Base-by-base conservation (phyloP, 23 tunicate genomes). In the Trididemnum miniatum region DNA sequence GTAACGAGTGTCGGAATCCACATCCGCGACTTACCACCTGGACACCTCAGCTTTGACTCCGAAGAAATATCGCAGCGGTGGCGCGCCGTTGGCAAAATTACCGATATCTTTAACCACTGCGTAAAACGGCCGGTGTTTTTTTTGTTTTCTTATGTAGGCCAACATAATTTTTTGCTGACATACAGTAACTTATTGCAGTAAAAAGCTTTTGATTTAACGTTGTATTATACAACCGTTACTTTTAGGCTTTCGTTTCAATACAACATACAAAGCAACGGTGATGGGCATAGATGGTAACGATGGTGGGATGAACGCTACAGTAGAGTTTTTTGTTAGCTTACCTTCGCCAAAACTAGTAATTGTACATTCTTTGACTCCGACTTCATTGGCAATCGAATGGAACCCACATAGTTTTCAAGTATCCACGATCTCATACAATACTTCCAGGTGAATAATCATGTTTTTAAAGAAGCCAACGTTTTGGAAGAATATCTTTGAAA, bases 351-450 rank as follows among this genome's bases (percentile, higher is more conserved):
- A 77, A 30, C 67, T 54, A 9, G 82, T 77, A 1, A 25, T 37
- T 12, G 25, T 77, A 3, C 82, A 77, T 29, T 54, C 66, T 4
- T 9, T 77, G 2, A 77, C 67, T 18, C 15, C 23, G 1, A 18
- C 51, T 7, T 52, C 82, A 2, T 2, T 54, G 67, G n/a, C 25
- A 22, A 18, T 77, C 2, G n/a, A 52, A 57, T 77, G 82, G 82
- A 37, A 77, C 30, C 40, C 67, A 20, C 4, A 31, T 27, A 77
- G 35, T 31, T 77, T 77, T 54, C 25, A 30, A 28, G 40, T 77
- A 15, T 77, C 82, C 35, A 77, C 65, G 26, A 57, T 77, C 25
- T 52, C 67, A 5, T 77, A 77, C 40, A 57, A 77, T 77, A 77
- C 82, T 1, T 77, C 67, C 28, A 77, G 66, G 82, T 77, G n/a